Conservation (phyloP, 2,888 invertebrate species). For the Polydrusus tereticollis region DNA sequence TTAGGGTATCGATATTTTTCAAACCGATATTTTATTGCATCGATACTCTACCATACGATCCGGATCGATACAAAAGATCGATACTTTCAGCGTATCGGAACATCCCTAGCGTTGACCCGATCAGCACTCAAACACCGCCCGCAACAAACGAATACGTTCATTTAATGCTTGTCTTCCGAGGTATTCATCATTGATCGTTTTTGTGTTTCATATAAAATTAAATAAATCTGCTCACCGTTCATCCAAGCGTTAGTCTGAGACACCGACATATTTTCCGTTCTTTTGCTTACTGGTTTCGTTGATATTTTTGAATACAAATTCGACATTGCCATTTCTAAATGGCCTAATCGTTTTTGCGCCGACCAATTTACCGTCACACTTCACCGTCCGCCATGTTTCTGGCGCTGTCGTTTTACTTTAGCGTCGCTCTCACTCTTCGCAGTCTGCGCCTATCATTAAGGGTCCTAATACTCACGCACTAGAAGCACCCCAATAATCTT, state of each 20-base stretch:
- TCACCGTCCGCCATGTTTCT: conserved; percentile 42
- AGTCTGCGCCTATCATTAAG: conserved; percentile 1
- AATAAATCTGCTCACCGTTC: conserved; percentile 73
- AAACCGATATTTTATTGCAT: too few species aligned
- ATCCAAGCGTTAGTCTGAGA: conserved; percentile 88
- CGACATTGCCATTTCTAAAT: conserved; percentile 74
- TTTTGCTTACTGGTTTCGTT: conserved; percentile 81
- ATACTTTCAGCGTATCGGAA: too few species aligned
- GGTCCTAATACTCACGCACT: background rate
- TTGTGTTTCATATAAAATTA: background rate
- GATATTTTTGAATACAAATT: conserved; percentile 83
- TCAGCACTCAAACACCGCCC: background rate
- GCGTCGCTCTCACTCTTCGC: background rate
- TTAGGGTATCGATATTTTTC: too few species aligned
- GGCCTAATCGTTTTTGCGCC: conserved; percentile 11
- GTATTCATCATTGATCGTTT: conserved; percentile 4
- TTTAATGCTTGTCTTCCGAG: background rate
- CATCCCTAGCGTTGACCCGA: conserved; percentile 26
- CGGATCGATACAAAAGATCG: too few species aligned
- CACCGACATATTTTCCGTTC: conserved; percentile 76
- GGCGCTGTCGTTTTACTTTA: conserved; percentile 49
- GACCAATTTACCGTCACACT: conserved; percentile 27
- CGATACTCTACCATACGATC: too few species aligned
- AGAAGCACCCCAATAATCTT: too few species aligned
- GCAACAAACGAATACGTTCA: conserved; percentile 4